phyloP scores from a whole-genome alignment of 2,113 vertebrate species.

The Prinia subflava region DNA sequence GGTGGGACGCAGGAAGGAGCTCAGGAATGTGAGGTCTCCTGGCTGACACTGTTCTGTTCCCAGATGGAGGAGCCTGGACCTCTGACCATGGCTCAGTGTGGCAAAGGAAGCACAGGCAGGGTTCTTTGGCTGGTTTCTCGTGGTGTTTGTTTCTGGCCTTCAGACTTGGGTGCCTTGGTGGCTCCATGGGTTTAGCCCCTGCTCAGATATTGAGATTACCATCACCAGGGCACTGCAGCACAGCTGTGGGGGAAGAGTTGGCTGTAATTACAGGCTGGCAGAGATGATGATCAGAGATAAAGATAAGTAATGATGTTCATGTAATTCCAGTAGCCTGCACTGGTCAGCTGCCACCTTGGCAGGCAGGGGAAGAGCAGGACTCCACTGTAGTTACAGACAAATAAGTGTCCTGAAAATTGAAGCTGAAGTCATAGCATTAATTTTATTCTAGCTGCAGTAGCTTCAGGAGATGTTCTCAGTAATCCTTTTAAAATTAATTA shows the following conservation, averaged over 20 bases:
- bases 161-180: neutral
- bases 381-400: neutral
- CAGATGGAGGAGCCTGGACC: neutral
- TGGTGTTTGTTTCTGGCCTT: neutral
- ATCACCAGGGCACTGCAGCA: neutral
- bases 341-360: neutral
- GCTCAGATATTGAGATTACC: neutral
- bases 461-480: neutral
- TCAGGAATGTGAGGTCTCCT: neutral
- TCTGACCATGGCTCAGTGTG: neutral
- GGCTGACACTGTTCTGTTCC: neutral
- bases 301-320: neutral
- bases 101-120: neutral
- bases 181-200: neutral
- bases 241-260: neutral
- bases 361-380: neutral
- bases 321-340: neutral
- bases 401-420: neutral
- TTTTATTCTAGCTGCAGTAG: neutral
- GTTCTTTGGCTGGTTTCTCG: neutral
- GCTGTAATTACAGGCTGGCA: constrained; percentile 1
- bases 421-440: neutral
- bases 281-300: neutral
- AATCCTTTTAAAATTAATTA: neutral
- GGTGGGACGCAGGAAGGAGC: neutral